Percentiles rank a stretch among this genome's conserved stretches.
These are phyloP conservation scores for Drosophila pectinifera DNA, from an alignment of 1,140 invertebrate species.

Conservation along the genomic window DNA sequence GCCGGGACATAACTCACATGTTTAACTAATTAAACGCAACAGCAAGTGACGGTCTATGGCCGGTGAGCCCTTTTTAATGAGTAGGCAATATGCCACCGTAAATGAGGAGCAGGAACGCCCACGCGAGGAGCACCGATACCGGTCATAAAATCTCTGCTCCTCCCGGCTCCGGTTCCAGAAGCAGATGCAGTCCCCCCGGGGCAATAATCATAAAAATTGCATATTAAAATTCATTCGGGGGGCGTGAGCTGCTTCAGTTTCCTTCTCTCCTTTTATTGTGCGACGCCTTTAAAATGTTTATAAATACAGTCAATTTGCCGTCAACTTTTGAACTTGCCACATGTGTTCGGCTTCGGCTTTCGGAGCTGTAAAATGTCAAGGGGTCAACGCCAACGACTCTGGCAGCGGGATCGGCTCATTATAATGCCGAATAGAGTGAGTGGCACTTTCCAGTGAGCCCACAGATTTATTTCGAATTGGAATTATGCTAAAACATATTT, in stretches of 20 bases:
- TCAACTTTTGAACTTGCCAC: conserved; percentile 82
- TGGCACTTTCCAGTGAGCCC: conserved; percentile 51
- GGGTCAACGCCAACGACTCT: too few relatives aligned
- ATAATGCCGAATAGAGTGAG: conserved; percentile 42
- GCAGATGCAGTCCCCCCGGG: conserved; percentile 31
- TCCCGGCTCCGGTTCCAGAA: conserved; percentile 24
- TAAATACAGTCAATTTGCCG: conserved; percentile 83
- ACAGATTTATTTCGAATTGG: conserved; percentile 51
- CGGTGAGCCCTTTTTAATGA: conserved; percentile 58
- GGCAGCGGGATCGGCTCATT: conserved; percentile 50
- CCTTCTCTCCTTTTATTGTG: conserved; percentile 47
- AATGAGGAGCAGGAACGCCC: conserved; percentile 49
- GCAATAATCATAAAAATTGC: conserved; percentile 77
- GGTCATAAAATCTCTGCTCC: conserved; percentile 52
- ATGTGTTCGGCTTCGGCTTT: conserved; percentile 69
- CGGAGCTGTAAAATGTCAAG: conserved; percentile 64
- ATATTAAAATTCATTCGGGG: conserved; percentile 73
- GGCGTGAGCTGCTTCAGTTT: conserved; percentile 49
- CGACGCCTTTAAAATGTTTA: conserved; percentile 72
- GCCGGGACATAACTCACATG: conserved; percentile 66
- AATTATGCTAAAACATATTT: conserved; percentile 51
- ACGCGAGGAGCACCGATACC: neutral
- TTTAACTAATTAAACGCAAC: conserved; percentile 74
- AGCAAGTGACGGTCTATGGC: conserved; percentile 49
- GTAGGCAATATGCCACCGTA: conserved; percentile 66